Evolutionary conservation across 2,113 vertebrate genomes (phyloP).

Genomic region (Antechinus stuartii): DNA sequence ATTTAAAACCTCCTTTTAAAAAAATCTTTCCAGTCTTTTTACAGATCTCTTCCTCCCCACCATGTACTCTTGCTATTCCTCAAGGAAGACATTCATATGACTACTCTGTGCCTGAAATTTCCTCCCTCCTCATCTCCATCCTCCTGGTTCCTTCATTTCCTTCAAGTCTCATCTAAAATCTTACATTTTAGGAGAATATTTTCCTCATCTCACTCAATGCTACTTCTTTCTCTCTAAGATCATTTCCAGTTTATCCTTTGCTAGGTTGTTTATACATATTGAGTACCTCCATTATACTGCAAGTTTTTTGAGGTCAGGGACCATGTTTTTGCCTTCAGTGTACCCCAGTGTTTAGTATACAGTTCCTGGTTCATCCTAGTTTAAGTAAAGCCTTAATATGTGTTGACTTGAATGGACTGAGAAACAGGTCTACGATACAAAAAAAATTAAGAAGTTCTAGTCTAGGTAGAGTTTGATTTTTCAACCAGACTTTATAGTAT

Average conservation of each 20-base stretch:
- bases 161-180: neutral
- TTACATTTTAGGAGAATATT: neutral
- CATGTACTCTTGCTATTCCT: neutral
- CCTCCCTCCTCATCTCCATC: neutral
- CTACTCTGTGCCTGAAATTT: neutral
- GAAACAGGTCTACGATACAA: neutral
- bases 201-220: neutral
- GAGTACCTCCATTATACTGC: neutral
- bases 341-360: neutral
- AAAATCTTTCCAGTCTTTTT: neutral
- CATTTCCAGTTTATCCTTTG: neutral
- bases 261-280: neutral
- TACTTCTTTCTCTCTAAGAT: neutral
- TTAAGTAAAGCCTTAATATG: neutral
- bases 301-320: neutral
- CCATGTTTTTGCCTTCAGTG: neutral
- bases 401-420: neutral
- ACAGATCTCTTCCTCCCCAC: neutral
- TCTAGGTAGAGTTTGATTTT: neutral
- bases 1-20: too few relatives aligned
- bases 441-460: neutral
- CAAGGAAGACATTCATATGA: neutral
- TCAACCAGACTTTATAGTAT: neutral
- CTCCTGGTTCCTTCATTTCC: neutral
- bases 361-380: neutral